phyloP scores from a whole-genome alignment of 2,888 invertebrate species.

The Orchestes rusci region DNA sequence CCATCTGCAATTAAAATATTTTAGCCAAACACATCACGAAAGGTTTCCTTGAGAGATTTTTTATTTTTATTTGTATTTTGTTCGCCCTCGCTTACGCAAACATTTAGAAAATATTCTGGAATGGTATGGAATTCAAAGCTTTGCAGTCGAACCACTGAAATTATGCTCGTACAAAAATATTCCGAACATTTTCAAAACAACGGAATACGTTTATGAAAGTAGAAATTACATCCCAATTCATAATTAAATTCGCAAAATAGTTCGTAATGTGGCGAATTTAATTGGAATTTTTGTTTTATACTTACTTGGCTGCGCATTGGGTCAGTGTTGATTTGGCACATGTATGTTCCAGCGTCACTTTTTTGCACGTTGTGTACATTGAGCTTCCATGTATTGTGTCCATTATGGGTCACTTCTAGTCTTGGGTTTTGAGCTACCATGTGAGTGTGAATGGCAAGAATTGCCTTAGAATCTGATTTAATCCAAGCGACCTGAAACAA shows the following conservation, averaged over 20 bases:
- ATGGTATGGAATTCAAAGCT: slow-evolving; percentile 15
- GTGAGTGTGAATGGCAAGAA: slow-evolving; percentile 81
- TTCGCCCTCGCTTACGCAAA: neutral
- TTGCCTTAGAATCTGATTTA: slow-evolving; percentile 84
- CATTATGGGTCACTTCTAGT: slow-evolving; percentile 82
- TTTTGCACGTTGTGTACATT: slow-evolving; percentile 85
- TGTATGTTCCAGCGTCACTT: slow-evolving; percentile 87
- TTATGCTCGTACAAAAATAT: slow-evolving; percentile 20
- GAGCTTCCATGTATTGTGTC: slow-evolving; percentile 89
- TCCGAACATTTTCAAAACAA: slow-evolving; percentile 11
- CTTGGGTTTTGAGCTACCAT: slow-evolving; percentile 84
- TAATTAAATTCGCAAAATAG: slow-evolving; percentile 7
- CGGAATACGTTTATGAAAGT: slow-evolving; percentile 12
- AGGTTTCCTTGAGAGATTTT: too few species aligned
- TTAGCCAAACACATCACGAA: slow-evolving; percentile 9
- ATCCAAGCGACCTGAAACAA: slow-evolving; percentile 80
- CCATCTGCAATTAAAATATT: slow-evolving; percentile 58
- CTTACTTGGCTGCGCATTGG: slow-evolving; percentile 82
- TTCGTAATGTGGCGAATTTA: too few species aligned
- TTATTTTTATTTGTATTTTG: neutral
- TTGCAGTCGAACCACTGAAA: slow-evolving; percentile 18
- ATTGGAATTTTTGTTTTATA: too few species aligned
- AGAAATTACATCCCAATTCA: slow-evolving; percentile 12
- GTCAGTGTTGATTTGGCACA: slow-evolving; percentile 91
- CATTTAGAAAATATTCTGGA: slow-evolving; percentile 11